phyloP scores from a whole-genome alignment of 2,797 vertebrate species.

The Fistularia tabacaria region DNA sequence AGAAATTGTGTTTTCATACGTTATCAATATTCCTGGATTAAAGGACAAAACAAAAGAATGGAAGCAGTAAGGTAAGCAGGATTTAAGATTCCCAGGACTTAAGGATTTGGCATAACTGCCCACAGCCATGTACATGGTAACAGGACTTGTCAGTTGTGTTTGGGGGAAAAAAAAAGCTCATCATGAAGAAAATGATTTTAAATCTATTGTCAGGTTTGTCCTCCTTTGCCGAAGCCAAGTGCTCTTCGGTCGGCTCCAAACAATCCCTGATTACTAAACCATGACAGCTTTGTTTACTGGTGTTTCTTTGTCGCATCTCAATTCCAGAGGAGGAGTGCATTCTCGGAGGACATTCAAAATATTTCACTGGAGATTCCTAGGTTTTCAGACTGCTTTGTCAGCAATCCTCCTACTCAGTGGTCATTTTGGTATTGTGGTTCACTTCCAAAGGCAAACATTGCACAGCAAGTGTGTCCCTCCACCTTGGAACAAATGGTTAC shows the following conservation, averaged over 20 bases:
- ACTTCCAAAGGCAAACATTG: constrained; percentile 31
- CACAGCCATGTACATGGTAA: no score
- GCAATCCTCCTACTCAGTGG: not conserved
- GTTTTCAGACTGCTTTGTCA: no score
- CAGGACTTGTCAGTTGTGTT: no score
- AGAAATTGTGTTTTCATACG: constrained; percentile 54
- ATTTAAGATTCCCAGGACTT: no score
- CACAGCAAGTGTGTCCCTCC: constrained; percentile 27
- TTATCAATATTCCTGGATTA: not conserved
- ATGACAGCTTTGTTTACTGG: constrained; percentile 23
- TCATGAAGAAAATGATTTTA: constrained; percentile 9
- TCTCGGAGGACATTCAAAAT: no score
- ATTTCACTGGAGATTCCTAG: no score
- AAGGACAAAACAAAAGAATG: not conserved
- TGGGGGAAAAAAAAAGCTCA: not conserved
- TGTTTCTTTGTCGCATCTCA: constrained; percentile 19
- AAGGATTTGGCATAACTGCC: no score
- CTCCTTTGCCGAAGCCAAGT: constrained; percentile 34
- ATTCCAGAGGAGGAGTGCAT: not conserved
- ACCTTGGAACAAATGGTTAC: constrained; percentile 58
- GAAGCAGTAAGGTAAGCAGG: no score
- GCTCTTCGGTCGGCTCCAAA: constrained; percentile 38
- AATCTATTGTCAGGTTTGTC: constrained; percentile 11
- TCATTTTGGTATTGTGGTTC: constrained; percentile 11
- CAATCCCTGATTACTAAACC: constrained; percentile 28